phyloP scores from a whole-genome alignment of 2,797 vertebrate species.

The Mionectes olivaceus region DNA sequence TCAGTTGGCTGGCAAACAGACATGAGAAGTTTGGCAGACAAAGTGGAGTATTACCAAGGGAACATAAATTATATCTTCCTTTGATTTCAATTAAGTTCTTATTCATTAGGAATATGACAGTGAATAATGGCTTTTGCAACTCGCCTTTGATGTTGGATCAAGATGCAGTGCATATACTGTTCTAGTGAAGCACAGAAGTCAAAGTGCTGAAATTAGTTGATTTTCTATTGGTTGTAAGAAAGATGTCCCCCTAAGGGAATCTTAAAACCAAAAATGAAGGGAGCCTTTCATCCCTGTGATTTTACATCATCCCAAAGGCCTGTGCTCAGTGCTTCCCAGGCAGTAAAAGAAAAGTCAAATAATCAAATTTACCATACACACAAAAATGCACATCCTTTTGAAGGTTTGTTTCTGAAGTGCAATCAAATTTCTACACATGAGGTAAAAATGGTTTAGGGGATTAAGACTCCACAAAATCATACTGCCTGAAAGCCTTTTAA shows the following conservation, averaged over 20 bases:
- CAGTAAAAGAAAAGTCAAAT: background rate
- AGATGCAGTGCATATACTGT: background rate
- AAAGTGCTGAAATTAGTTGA: background rate
- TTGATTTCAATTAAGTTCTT: background rate
- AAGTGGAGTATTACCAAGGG: background rate
- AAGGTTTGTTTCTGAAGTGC: background rate
- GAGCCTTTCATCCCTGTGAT: background rate
- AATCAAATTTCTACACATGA: background rate
- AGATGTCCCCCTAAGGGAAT: background rate
- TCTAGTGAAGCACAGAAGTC: background rate
- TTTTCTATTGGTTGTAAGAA: background rate
- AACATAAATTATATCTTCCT: background rate
- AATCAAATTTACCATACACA: background rate
- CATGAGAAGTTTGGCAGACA: background rate
- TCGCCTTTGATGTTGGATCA: conserved; percentile 12
- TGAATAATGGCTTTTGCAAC: background rate
- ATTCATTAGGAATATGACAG: background rate
- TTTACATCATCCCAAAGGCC: background rate
- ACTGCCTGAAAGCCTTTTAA: background rate
- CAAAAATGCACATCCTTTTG: background rate
- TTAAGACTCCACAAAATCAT: background rate
- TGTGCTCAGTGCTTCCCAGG: background rate
- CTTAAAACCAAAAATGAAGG: conserved; percentile 8
- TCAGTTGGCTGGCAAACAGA: background rate
- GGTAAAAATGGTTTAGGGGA: background rate